A percentile compares a stretch with the other conserved stretches of the same genome.
These are phyloP conservation scores for Lordiphosa mommai DNA, from an alignment of 1,140 invertebrate species.

Conservation along the genomic window DNA sequence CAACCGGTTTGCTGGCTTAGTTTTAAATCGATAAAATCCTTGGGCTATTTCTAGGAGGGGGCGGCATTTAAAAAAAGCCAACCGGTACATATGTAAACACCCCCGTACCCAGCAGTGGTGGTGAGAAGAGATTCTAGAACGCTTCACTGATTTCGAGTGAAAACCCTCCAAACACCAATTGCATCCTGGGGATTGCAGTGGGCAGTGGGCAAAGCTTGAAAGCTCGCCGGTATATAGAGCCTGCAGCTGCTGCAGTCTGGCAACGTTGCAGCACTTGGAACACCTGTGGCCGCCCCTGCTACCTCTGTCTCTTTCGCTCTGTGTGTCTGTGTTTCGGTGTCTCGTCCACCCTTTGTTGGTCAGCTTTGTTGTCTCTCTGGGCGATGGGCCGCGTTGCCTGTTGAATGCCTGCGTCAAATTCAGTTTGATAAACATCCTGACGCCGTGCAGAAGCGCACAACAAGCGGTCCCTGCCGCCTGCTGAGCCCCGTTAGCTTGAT, in stretches of 20 bases:
- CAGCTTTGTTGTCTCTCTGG: conserved; percentile 5
- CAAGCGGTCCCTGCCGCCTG: conserved; percentile 10
- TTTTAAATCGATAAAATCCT: conserved; percentile 1
- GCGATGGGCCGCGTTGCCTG: conserved; percentile 45
- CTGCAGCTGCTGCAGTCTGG: not conserved
- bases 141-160: conserved; percentile 20
- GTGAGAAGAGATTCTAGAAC: conserved; percentile 6
- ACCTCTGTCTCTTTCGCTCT: not conserved
- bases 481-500: conserved; percentile 5
- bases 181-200: not conserved
- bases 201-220: too few species aligned
- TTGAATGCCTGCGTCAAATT: conserved; percentile 53
- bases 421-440: conserved; percentile 73
- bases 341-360: not conserved
- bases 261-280: conserved; percentile 2
- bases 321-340: conserved; percentile 8
- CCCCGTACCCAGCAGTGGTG: not conserved
- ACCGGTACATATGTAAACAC: not conserved
- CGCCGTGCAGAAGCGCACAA: conserved; percentile 57
- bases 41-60: conserved; percentile 1
- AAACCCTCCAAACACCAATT: conserved; percentile 1
- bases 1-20: not conserved
- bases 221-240: too few species aligned
- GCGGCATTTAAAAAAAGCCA: not conserved
- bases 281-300: conserved; percentile 18